Percentiles rank a stretch among this genome's conserved stretches.
Evolutionary conservation across 2,113 vertebrate genomes (phyloP).

Genomic region (Onychostruthus taczanowskii): DNA sequence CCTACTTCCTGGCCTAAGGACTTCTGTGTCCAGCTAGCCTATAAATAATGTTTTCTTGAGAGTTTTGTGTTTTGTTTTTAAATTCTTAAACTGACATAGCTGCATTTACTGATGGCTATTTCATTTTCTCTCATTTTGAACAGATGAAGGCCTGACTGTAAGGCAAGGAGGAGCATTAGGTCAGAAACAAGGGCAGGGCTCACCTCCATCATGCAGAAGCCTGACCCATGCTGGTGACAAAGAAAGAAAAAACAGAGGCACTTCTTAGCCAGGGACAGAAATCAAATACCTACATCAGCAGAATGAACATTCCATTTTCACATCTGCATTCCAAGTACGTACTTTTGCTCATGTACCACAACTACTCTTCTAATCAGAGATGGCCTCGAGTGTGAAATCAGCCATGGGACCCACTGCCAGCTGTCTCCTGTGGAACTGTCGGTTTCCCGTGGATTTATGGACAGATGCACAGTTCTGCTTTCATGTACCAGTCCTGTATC

Average conservation of each 20-base stretch:
- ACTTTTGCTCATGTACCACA: accelerated
- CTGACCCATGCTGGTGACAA: neutral
- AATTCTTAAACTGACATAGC: neutral
- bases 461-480: neutral
- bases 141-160: neutral
- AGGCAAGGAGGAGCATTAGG: neutral
- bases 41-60: neutral
- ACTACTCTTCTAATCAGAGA: neutral
- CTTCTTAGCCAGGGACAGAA: neutral
- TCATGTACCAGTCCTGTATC: neutral
- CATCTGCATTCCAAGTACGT: neutral
- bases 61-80: neutral
- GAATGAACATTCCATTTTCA: neutral
- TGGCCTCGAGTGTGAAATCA: accelerated
- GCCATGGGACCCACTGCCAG: accelerated
- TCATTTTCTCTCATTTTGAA: neutral
- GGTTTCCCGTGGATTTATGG: neutral
- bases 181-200: neutral
- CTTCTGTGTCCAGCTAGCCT: neutral
- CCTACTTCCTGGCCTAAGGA: neutral
- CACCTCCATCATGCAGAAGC: neutral
- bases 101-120: neutral
- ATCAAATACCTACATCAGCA: neutral
- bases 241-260: neutral
- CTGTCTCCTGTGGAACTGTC: neutral